phyloP scores from a whole-genome alignment of 1,140 invertebrate species.

The Cyrtorhinus lividipennis region DNA sequence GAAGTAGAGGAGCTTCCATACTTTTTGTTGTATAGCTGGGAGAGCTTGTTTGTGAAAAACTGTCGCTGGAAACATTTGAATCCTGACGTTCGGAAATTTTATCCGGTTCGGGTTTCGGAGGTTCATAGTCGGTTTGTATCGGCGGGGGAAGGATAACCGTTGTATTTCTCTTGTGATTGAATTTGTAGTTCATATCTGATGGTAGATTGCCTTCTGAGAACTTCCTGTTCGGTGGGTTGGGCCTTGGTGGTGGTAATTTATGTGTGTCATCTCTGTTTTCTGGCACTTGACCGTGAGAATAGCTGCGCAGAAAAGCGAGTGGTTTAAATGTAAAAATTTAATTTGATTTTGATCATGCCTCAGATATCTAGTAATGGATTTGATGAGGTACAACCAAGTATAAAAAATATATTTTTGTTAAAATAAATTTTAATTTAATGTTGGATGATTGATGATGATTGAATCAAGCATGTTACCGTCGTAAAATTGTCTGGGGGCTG shows the following conservation, averaged over 20 bases:
- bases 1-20: constrained; percentile 61
- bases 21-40: constrained; percentile 66
- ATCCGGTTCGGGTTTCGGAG: constrained; percentile 25
- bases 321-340: too few species aligned
- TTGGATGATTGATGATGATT: too few species aligned
- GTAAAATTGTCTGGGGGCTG: constrained; percentile 18
- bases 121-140: constrained; percentile 27
- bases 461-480: too few species aligned
- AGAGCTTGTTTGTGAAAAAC: constrained; percentile 65
- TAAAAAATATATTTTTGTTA: too few species aligned
- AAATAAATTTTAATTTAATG: too few species aligned
- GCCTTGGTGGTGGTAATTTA: constrained; percentile 25
- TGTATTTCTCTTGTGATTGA: constrained; percentile 27
- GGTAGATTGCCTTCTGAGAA: constrained; percentile 30
- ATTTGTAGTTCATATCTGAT: constrained; percentile 29
- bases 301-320: constrained; percentile 19
- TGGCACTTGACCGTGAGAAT: constrained; percentile 22
- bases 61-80: constrained; percentile 63
- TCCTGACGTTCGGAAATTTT: constrained; percentile 45
- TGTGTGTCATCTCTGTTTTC: constrained; percentile 23
- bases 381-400: too few species aligned
- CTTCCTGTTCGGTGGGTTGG: constrained; percentile 10
- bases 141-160: constrained; percentile 30
- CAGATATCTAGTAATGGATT: too few species aligned
- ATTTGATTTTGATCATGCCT: too few species aligned